Evolutionary conservation across 2,113 vertebrate genomes (phyloP).

Genomic region (Leuciscus idus): DNA sequence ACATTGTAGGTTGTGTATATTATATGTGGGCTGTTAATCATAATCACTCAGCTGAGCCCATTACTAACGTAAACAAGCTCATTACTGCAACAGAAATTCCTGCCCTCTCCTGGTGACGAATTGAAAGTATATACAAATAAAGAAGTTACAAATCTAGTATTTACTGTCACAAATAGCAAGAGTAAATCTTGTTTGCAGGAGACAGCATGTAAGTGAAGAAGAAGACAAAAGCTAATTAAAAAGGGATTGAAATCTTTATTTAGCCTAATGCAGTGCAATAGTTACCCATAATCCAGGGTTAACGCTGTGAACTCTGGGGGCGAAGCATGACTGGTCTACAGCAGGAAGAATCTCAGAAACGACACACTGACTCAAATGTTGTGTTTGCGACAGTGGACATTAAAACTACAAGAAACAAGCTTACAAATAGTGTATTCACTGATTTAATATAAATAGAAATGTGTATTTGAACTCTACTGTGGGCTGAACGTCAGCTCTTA

Average conservation of each 20-base stretch:
- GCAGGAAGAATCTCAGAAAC: conserved; percentile 19
- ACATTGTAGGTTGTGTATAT: neutral
- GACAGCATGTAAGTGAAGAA: conserved; percentile 57
- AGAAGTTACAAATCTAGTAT: conserved; percentile 16
- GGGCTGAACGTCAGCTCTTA: neutral
- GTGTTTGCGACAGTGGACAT: conserved; percentile 16
- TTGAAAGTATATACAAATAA: conserved; percentile 22
- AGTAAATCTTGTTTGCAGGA: conserved; percentile 59
- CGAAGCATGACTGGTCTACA: conserved; percentile 52
- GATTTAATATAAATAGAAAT: conserved; percentile 65
- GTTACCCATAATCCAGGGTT: conserved; percentile 73
- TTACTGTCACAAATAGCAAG: conserved; percentile 47
- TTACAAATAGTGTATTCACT: conserved; percentile 49
- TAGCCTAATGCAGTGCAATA: conserved; percentile 71
- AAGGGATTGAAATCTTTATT: conserved; percentile 81
- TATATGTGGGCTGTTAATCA: neutral
- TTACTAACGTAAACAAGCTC: neutral
- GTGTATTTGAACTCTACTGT: neutral
- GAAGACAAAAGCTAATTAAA: conserved; percentile 71
- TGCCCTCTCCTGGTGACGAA: conserved; percentile 38
- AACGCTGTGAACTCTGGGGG: conserved; percentile 57
- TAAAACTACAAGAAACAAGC: conserved; percentile 37
- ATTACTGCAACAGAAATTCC: neutral
- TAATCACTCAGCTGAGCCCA: neutral
- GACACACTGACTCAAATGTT: neutral